A percentile compares a stretch with the other conserved stretches of the same genome.
These are phyloP conservation scores for Dryas iulia DNA, from an alignment of 1,140 invertebrate genomes.

Conservation along the genomic window DNA sequence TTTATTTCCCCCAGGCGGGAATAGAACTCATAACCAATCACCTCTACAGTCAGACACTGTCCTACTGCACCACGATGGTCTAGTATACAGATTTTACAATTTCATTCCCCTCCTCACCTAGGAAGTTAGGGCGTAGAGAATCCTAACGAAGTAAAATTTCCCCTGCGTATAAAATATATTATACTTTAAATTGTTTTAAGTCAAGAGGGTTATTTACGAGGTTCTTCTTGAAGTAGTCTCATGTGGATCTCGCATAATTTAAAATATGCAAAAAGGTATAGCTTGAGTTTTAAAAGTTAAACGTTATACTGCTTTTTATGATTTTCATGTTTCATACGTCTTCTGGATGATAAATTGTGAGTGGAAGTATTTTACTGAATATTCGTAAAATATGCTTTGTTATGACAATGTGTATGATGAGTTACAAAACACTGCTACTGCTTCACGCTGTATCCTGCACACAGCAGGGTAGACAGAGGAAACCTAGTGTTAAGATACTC, in stretches of 20 bases:
- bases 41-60: too few species aligned
- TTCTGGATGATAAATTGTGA: not conserved
- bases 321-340: not conserved
- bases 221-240: constrained; percentile 3
- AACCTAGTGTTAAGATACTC: too few species aligned
- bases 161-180: constrained; percentile 12
- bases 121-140: not conserved
- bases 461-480: too few species aligned
- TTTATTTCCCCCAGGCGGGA: too few species aligned
- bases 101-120: not conserved
- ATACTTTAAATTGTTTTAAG: constrained; percentile 12
- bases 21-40: too few species aligned
- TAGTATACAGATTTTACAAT: not conserved
- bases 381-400: too few species aligned
- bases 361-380: not conserved
- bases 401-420: too few species aligned
- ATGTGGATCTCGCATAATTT: constrained; percentile 1
- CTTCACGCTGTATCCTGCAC: too few species aligned
- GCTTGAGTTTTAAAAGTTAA: not conserved
- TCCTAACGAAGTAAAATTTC: constrained; percentile 23
- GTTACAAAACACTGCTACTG: too few species aligned
- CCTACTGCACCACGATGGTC: too few species aligned
- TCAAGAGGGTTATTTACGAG: constrained; percentile 2
- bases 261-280: not conserved
- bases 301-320: not conserved